These are phyloP conservation scores for Caerostris darwini DNA, from an alignment of 1,140 invertebrate genomes.

Conservation along the genomic window DNA sequence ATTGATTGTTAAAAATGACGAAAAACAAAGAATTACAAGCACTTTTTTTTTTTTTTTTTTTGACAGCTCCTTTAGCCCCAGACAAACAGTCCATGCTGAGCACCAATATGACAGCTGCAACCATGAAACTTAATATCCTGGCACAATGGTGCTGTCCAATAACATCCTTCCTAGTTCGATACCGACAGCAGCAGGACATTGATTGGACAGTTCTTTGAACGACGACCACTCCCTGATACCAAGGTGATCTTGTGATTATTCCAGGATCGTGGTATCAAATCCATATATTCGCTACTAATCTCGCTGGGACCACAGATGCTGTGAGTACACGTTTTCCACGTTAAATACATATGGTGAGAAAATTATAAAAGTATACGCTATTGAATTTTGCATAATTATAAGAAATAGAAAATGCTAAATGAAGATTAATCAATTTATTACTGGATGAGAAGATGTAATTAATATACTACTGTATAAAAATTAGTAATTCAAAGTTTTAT, in stretches of 20 bases:
- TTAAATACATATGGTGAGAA: slow-evolving; percentile 50
- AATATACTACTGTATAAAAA: too few species aligned
- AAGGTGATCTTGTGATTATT: slow-evolving; percentile 54
- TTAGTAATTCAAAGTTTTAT: too few species aligned
- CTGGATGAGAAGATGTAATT: too few species aligned
- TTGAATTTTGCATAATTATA: too few species aligned
- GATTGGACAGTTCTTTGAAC: slow-evolving; percentile 80
- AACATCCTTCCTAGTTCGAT: slow-evolving; percentile 83
- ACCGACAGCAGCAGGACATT: slow-evolving; percentile 79
- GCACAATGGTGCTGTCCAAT: slow-evolving; percentile 85
- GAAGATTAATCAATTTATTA: too few species aligned
- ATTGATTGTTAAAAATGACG: too few species aligned
- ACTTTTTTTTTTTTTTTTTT: too few species aligned
- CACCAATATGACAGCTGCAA: slow-evolving; percentile 82
- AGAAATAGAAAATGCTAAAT: too few species aligned
- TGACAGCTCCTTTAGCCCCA: slow-evolving; percentile 79
- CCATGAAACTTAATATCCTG: slow-evolving; percentile 83
- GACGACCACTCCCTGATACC: slow-evolving; percentile 48
- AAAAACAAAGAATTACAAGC: background rate
- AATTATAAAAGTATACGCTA: too few species aligned
- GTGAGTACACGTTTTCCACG: slow-evolving; percentile 82
- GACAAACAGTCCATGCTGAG: slow-evolving; percentile 79
- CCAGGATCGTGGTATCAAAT: slow-evolving; percentile 82
- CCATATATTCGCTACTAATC: slow-evolving; percentile 82
- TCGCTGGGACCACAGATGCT: slow-evolving; percentile 82